Base-by-base conservation (phyloP, 2,113 vertebrate species). In the Xiphophorus maculatus region DNA sequence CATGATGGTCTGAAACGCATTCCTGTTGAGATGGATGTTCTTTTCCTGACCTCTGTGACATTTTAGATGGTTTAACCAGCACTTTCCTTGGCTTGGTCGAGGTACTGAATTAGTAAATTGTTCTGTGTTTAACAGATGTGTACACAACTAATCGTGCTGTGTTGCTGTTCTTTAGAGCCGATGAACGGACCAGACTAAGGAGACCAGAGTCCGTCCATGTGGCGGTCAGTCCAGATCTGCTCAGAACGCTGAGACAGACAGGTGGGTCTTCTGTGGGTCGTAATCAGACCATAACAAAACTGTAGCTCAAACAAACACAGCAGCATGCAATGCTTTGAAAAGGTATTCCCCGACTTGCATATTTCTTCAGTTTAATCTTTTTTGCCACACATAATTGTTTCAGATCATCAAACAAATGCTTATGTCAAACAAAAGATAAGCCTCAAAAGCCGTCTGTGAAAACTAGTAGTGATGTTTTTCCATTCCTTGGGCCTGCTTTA, bases 221-320 rank as follows among this genome's bases (percentile, higher is more conserved):
- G 68, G 81, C 83, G 19, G 30, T 86, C 27, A 82, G 73, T 42
- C 79, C 82, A 51, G 82, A 87, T 1, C 28, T 78, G 79, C 69
- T 86, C 66, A 83, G 87, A 83, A 80, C 78, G 1, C 89, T 80
- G 84, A 93, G 63, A 82, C 89, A 82, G 79, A 87, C 89, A 79
- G 92, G 92, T 74, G 19, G 3, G 71, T 76, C 0, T 42, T 22
- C 62, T 63, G 58, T 14, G 0, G 15, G 48, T 54, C 17, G 15
- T 6, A 54, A 54, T 5, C 44, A 51, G 4, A 51, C 7, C 14
- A 51, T 51, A 51, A 51, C 14, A 51, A 27, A 11, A 69, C 37
- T 44, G 25, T 28, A 74, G 73, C 40, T 42, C 32, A 60, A 75
- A 44, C 8, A 71, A 40, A 71, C 40, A 63, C 5, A 58, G 28